Percentiles rank a stretch among this genome's conserved stretches.
These are phyloP conservation scores for Monodelphis domestica DNA, from an alignment of 2,797 vertebrate species.

Conservation along the genomic window DNA sequence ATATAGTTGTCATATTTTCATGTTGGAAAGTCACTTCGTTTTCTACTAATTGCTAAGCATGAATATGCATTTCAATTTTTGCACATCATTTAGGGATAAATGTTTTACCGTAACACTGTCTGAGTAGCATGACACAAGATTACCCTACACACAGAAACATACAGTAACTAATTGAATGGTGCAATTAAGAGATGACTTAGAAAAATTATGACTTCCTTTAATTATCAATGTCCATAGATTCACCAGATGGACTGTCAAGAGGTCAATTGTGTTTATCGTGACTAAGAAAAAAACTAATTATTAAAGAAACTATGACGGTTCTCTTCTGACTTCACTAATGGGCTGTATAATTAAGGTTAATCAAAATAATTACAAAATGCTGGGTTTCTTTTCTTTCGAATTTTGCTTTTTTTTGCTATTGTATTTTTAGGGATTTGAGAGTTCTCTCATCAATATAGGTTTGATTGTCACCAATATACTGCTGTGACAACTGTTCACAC, in stretches of 20 bases:
- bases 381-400: constrained; percentile 46
- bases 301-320: not conserved
- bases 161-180: constrained; percentile 31
- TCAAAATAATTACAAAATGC: constrained; percentile 56
- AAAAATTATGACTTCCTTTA: constrained; percentile 22
- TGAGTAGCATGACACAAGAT: constrained; percentile 17
- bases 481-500: constrained; percentile 41
- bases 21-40: constrained; percentile 3
- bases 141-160: constrained; percentile 9
- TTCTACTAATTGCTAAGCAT: constrained; percentile 11
- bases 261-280: constrained; percentile 41
- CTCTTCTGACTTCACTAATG: constrained; percentile 58
- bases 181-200: constrained; percentile 21
- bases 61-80: not conserved
- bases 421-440: constrained; percentile 60
- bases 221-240: not conserved
- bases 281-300: constrained; percentile 28
- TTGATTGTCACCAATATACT: constrained; percentile 48
- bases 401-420: constrained; percentile 44
- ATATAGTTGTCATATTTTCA: not conserved
- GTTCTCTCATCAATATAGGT: constrained; percentile 45
- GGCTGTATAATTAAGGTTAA: constrained; percentile 66
- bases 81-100: constrained; percentile 13
- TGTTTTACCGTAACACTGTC: not conserved
- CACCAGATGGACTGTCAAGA: constrained; percentile 48